Percentiles rank a stretch among this genome's conserved stretches.
Conservation (phyloP, 2,888 invertebrate species). For the Tetragonula carbonaria region DNA sequence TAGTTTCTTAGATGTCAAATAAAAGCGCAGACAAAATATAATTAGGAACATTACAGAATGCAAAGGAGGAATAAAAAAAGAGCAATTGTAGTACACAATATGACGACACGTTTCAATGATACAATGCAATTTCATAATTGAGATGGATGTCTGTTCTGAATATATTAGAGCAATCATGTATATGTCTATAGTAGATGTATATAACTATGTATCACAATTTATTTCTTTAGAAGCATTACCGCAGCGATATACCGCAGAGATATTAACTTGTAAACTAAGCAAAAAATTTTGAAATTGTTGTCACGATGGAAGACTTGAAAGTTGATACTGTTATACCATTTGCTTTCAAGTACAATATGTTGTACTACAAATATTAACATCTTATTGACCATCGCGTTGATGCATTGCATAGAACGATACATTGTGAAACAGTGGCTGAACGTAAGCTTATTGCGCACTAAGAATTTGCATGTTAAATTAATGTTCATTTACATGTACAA, state of each 20-base stretch:
- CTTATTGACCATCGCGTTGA: slow-evolving; percentile 8
- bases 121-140: slow-evolving; percentile 6
- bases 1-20: neutral
- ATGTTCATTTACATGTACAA: slow-evolving; percentile 11
- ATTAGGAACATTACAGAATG: slow-evolving; percentile 12
- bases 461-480: slow-evolving; percentile 8
- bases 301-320: slow-evolving; percentile 68
- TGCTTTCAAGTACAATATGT: slow-evolving; percentile 47
- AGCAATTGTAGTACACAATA: slow-evolving; percentile 15
- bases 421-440: slow-evolving; percentile 2
- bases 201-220: slow-evolving; percentile 61
- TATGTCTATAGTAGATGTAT: slow-evolving; percentile 30
- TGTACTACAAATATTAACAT: slow-evolving; percentile 44
- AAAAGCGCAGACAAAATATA: slow-evolving; percentile 9
- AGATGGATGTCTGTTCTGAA: slow-evolving; percentile 13
- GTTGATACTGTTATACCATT: slow-evolving; percentile 38
- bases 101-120: slow-evolving; percentile 6
- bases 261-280: slow-evolving; percentile 40
- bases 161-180: slow-evolving; percentile 17
- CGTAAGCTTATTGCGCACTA: neutral
- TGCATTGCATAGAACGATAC: neutral
- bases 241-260: slow-evolving; percentile 39
- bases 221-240: slow-evolving; percentile 53
- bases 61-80: neutral
- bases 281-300: slow-evolving; percentile 43